Percentiles rank a stretch among this genome's conserved stretches.
These are phyloP conservation scores for Phymastichus coffea DNA, from an alignment of 1,140 invertebrate species.

Conservation along the genomic window DNA sequence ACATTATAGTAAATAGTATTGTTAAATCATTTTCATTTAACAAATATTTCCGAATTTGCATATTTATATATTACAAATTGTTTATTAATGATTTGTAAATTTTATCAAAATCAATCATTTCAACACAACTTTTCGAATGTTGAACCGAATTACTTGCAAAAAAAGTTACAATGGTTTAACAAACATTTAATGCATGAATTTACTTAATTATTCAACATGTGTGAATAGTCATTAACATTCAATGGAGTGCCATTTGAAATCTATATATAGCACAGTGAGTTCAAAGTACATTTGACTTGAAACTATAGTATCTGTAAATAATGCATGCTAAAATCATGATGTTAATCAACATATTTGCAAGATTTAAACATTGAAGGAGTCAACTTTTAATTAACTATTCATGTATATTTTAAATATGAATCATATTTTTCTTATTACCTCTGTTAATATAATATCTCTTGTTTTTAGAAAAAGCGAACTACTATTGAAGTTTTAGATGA, in stretches of 20 bases:
- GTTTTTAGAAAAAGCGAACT: constrained; percentile 77
- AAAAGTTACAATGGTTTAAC: constrained; percentile 40
- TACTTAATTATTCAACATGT: too few species aligned
- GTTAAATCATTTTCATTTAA: constrained; percentile 25
- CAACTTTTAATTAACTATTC: neutral
- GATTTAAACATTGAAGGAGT: neutral
- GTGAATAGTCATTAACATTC: constrained; percentile 43
- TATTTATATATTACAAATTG: neutral
- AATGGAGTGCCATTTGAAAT: constrained; percentile 39
- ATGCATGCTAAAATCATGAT: constrained; percentile 2
- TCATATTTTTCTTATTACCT: constrained; percentile 13
- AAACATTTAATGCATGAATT: constrained; percentile 42
- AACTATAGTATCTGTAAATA: neutral
- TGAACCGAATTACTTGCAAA: constrained; percentile 2
- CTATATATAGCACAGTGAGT: constrained; percentile 27
- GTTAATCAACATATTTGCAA: constrained; percentile 9
- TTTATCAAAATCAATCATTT: neutral
- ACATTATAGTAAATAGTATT: constrained; percentile 30
- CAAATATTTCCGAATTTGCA: neutral
- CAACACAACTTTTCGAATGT: neutral
- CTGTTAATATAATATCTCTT: too few species aligned
- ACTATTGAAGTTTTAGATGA: constrained; percentile 75
- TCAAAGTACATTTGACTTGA: constrained; percentile 4
- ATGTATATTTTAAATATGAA: constrained; percentile 14
- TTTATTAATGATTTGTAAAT: constrained; percentile 4